phyloP scores from a whole-genome alignment of 2,113 vertebrate genomes.

The Coryphaenoides rupestris region DNA sequence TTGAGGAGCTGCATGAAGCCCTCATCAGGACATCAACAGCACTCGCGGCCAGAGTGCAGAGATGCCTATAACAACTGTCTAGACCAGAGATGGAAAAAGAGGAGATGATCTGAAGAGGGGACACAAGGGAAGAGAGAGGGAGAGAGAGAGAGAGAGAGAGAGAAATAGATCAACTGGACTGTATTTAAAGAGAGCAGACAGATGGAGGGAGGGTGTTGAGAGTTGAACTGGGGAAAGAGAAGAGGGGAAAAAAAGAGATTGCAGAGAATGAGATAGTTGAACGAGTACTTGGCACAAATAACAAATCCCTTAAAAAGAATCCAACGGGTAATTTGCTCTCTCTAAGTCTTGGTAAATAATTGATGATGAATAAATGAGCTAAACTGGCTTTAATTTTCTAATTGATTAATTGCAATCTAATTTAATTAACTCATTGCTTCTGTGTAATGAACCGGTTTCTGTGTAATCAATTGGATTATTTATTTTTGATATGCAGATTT shows the following conservation, averaged over 20 bases:
- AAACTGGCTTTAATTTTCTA: neutral
- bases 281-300: neutral
- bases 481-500: no score
- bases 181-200: neutral
- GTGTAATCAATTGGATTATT: neutral
- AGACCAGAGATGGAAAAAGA: conserved; percentile 1
- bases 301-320: neutral
- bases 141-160: conserved; percentile 2
- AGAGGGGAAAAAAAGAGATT: neutral
- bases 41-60: neutral
- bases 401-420: neutral
- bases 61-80: neutral
- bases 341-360: conserved; percentile 6
- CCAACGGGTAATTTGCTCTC: neutral
- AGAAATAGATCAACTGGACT: conserved; percentile 3
- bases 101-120: neutral
- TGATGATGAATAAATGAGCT: neutral
- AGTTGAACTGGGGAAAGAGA: neutral
- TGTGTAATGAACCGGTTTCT: neutral
- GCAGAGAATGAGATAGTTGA: neutral
- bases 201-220: neutral
- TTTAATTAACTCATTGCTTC: neutral
- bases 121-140: neutral
- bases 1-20: no score
- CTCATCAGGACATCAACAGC: neutral